A percentile compares a stretch with the other conserved stretches of the same genome.
Evolutionary conservation across 2,888 invertebrate genomes (phyloP).

Genomic region (Aspidiotus rigidus): DNA sequence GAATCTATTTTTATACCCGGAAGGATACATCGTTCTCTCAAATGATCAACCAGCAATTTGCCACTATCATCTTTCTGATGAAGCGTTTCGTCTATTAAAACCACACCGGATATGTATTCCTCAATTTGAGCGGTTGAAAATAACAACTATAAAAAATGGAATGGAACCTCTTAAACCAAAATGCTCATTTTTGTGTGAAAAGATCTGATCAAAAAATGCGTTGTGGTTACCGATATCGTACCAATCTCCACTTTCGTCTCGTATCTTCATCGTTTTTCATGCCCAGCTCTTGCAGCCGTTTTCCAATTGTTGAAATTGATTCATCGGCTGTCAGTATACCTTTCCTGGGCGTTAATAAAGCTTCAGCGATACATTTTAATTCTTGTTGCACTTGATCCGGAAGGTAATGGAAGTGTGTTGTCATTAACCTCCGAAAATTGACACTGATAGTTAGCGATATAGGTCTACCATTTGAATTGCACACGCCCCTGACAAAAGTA

Average conservation of each 20-base stretch:
- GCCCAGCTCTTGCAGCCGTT: constrained; percentile 75
- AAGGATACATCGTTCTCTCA: constrained; percentile 82
- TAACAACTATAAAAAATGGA: constrained; percentile 55
- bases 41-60: constrained; percentile 70
- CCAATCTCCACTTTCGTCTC: constrained; percentile 59
- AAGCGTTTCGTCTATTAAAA: constrained; percentile 95
- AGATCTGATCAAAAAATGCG: not conserved
- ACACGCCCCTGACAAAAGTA: no score
- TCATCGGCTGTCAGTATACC: constrained; percentile 98
- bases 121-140: constrained; percentile 69
- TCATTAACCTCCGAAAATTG: constrained; percentile 46
- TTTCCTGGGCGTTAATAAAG: constrained; percentile 85
- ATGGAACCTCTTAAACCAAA: not conserved
- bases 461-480: no score
- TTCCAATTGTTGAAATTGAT: constrained; percentile 83
- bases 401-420: constrained; percentile 71
- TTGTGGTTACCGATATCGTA: constrained; percentile 27
- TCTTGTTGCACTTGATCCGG: constrained; percentile 75
- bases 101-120: constrained; percentile 89
- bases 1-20: constrained; percentile 97
- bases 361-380: constrained; percentile 74
- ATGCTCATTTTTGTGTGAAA: no score
- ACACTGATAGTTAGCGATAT: no score
- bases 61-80: constrained; percentile 90
- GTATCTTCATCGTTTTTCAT: constrained; percentile 89